These are phyloP conservation scores for Sepioteuthis lessoniana DNA, from an alignment of 2,888 invertebrate genomes.

Conservation along the genomic window DNA sequence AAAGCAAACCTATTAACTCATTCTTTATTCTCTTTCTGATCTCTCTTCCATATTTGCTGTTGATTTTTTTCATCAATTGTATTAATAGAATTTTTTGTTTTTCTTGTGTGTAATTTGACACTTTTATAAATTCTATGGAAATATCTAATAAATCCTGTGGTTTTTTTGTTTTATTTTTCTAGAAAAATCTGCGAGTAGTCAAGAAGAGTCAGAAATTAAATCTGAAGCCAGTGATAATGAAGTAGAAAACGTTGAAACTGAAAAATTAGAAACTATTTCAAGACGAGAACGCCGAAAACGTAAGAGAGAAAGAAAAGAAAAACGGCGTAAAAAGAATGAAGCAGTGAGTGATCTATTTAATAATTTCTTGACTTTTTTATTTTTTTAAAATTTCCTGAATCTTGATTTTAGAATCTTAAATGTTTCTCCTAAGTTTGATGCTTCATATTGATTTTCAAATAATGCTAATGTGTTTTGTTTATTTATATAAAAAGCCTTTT, in stretches of 20 bases:
- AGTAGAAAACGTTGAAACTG: constrained; percentile 49
- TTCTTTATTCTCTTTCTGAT: too few species aligned
- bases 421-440: too few species aligned
- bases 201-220: constrained; percentile 43
- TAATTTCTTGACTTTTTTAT: not conserved
- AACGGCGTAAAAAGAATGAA: constrained; percentile 47
- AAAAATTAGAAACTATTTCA: constrained; percentile 54
- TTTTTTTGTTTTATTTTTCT: not conserved
- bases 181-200: constrained; percentile 40
- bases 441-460: not conserved
- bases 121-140: not conserved
- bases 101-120: not conserved
- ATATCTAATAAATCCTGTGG: too few species aligned
- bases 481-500: too few species aligned
- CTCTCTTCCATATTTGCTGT: too few species aligned
- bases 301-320: constrained; percentile 52
- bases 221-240: constrained; percentile 51
- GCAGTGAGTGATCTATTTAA: constrained; percentile 43
- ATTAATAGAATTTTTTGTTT: too few species aligned
- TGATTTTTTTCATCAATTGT: too few species aligned
- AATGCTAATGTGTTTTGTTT: too few species aligned
- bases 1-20: too few species aligned
- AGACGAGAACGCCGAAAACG: constrained; percentile 54
- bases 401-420: not conserved
- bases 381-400: not conserved